Percentiles rank a stretch among this genome's conserved stretches.
These are phyloP conservation scores for Melanostoma mellinum DNA, from an alignment of 2,888 invertebrate genomes.

Conservation along the genomic window DNA sequence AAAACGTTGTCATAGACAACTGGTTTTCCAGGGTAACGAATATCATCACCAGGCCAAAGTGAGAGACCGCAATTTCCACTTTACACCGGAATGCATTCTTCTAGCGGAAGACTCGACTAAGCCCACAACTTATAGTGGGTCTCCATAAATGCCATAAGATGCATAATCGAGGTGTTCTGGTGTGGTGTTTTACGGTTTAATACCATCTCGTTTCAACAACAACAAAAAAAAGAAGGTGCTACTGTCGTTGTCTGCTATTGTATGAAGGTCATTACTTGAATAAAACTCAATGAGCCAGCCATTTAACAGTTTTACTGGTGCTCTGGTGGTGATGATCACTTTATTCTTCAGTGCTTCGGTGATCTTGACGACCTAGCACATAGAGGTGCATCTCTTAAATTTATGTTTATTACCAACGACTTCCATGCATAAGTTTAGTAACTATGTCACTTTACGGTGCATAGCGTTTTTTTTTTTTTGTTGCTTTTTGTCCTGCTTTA, in stretches of 20 bases:
- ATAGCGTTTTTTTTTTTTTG: neutral
- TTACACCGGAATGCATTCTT: constrained; percentile 58
- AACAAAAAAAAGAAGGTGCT: constrained; percentile 28
- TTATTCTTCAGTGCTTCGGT: constrained; percentile 4
- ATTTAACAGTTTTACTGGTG: constrained; percentile 56
- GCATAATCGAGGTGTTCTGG: neutral
- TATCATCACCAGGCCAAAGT: constrained; percentile 45
- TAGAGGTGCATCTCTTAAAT: constrained; percentile 29
- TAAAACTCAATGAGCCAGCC: constrained; percentile 40
- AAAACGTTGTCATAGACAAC: constrained; percentile 15
- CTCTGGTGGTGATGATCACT: constrained; percentile 16
- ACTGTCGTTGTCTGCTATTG: constrained; percentile 32
- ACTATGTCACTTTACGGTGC: constrained; percentile 31
- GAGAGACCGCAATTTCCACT: constrained; percentile 59
- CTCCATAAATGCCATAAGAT: constrained; percentile 22
- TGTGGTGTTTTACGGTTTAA: constrained; percentile 20
- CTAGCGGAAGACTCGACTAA: constrained; percentile 21
- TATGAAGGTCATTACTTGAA: constrained; percentile 68
- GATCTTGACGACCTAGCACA: constrained; percentile 45
- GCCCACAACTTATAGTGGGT: constrained; percentile 27
- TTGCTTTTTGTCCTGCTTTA: neutral
- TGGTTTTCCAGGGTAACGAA: constrained; percentile 55
- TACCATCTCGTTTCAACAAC: constrained; percentile 38
- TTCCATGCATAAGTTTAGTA: neutral
- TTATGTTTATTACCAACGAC: constrained; percentile 38